phyloP scores from a whole-genome alignment of 1,140 invertebrate species.

The Macrobrachium rosenbergii region DNA sequence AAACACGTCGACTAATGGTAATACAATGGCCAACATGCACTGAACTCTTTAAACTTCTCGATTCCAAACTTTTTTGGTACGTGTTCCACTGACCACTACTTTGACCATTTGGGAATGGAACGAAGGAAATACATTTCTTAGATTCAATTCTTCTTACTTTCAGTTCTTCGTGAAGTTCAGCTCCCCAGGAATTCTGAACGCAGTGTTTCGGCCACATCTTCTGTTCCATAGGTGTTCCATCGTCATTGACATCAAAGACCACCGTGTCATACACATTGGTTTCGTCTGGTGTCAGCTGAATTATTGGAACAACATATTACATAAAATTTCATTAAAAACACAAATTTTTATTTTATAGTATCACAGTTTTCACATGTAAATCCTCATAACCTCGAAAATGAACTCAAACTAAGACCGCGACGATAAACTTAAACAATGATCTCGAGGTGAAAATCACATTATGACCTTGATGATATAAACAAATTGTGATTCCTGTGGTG shows the following conservation, averaged over 20 bases:
- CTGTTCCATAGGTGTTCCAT: slow-evolving; percentile 86
- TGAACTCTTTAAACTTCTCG: no score
- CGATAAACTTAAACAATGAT: no score
- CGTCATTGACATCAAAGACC: slow-evolving; percentile 79
- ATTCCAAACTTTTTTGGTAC: no score
- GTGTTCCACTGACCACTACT: no score
- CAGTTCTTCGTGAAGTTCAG: slow-evolving; percentile 91
- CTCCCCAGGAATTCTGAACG: slow-evolving; percentile 94
- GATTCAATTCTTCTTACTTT: slow-evolving; percentile 75
- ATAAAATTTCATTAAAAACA: background rate
- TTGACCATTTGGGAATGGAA: no score
- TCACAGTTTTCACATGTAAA: background rate
- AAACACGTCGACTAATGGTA: background rate
- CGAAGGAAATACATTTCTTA: background rate
- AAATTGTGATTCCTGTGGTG: no score
- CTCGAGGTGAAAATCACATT: no score
- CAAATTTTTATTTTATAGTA: slow-evolving; percentile 3
- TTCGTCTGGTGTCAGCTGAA: slow-evolving; percentile 75
- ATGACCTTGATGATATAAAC: no score
- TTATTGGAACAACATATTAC: slow-evolving; percentile 1
- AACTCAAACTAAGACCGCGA: no score
- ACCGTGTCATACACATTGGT: slow-evolving; percentile 91
- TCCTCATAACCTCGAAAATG: no score
- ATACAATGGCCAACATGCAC: background rate
- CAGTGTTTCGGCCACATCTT: slow-evolving; percentile 95